Evolutionary conservation across 2,888 invertebrate species (phyloP), one percentile per base, ranked within the genome.

Genomic region (Lamellibrachia satsuma): DNA sequence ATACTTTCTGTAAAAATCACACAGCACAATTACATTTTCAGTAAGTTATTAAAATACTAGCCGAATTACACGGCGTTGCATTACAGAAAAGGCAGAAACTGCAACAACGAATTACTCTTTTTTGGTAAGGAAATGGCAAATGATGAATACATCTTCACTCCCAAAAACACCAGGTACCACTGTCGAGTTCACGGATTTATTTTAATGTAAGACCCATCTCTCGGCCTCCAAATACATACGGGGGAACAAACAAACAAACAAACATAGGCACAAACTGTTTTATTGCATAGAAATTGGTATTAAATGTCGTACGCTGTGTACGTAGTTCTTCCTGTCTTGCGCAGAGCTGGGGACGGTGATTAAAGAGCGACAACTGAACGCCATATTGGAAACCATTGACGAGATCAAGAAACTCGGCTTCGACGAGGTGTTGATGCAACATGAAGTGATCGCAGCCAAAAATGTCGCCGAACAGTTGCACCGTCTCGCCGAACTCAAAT

Each of bases 271-370:
- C 3, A 60, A 60, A 60, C 60, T 7, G 60, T 60, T 11, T 60
- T 22, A 22, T 15, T 60, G 22, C 4, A 15, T 60, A 15, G 15
- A 9, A 15, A 91, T 6, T 92, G 91, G 27, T 51, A 3, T 91
- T 52, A n/a, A n/a, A 91, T 91, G 90, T 15, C n/a, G 1, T 1
- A 90, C 90, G 90, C 90, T 90, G 90, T 39, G 39, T 39, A 39
- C 15, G n/a, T n/a, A 15, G 15, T 90, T 90, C 90, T n/a, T 90
- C 52, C 27, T 6, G 11, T 91, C 52, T 91, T 39, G 39, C 52
- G 15, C 90, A 93, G 93, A n/a, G 52, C 91, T 93, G 3, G 52
- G 90, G 52, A 90, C 91, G 52, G 92, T 92, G 3, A 91, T 90
- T 22, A n/a, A 92, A 22, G 57, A 90, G 9, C 55, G 57, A 11